Percentiles rank a stretch among this genome's conserved stretches.
Conservation (phyloP, 2,888 invertebrate species). For the Coelinius sp. region DNA sequence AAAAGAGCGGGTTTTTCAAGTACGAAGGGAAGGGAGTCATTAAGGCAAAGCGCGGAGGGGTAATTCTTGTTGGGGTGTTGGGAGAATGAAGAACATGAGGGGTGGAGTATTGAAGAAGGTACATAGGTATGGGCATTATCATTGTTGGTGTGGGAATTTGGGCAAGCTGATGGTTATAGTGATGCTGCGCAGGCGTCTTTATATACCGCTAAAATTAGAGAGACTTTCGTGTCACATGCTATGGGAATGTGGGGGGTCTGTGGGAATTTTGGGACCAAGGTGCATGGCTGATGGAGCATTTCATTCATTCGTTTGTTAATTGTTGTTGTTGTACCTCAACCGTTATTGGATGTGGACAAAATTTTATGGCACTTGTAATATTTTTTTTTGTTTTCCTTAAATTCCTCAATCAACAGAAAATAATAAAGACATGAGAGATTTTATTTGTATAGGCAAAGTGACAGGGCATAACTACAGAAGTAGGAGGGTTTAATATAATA, state of each 20-base stretch:
- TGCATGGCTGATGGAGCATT: not conserved
- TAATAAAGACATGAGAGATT: no score
- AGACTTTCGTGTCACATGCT: conserved; percentile 3
- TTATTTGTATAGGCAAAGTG: conserved; percentile 44
- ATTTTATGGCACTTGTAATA: no score
- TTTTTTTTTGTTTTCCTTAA: no score
- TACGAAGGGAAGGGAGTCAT: conserved; percentile 37
- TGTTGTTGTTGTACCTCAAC: not conserved
- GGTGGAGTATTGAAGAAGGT: conserved; percentile 42
- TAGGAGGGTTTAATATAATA: conserved; percentile 50
- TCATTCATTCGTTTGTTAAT: not conserved
- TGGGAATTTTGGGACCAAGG: conserved; percentile 24
- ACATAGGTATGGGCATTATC: conserved; percentile 41
- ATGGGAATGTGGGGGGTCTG: conserved; percentile 21
- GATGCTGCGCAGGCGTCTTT: conserved; percentile 45
- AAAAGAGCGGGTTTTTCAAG: conserved; percentile 31
- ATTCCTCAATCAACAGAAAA: no score
- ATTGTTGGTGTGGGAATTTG: conserved; percentile 57
- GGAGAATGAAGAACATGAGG: conserved; percentile 35
- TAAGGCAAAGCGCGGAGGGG: conserved; percentile 31
- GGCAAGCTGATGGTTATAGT: conserved; percentile 54
- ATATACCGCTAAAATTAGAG: conserved; percentile 42
- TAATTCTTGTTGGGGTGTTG: conserved; percentile 21
- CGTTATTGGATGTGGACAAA: no score
- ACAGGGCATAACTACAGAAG: conserved; percentile 47